Evolutionary conservation across 2,113 vertebrate species (phyloP), one percentile per base, ranked within the genome.

Genomic region (Synchiropus splendidus): DNA sequence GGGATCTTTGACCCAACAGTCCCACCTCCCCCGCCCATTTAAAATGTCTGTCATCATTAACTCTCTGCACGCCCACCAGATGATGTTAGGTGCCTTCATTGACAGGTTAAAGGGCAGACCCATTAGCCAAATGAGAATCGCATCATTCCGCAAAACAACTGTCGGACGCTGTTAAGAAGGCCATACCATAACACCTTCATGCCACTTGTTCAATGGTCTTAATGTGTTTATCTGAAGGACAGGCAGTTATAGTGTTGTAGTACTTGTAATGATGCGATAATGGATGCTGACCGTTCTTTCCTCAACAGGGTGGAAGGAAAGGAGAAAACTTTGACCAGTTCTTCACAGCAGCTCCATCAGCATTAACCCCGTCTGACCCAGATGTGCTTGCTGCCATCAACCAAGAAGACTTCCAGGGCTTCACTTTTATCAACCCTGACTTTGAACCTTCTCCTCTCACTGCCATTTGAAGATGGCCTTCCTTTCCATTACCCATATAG

Each of bases 241-340:
- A n/a, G n/a, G n/a, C 21, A 27, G 4, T 27, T 27, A 8, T 27
- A 27, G 4, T 8, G 21, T 27, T 27, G 21, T 27, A 27, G 21
- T 27, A 27, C 4, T 5, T 5, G 21, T 27, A 8, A 27, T 27
- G 8, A 27, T 27, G 4, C 21, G 8, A 27, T 27, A 27, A 10
- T 31, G 12, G n/a, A n/a, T n/a, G n/a, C n/a, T n/a, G n/a, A n/a
- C 40, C 48, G 33, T 55, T 41, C 12, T 31, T 14, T 17, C 42
- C 18, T 57, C 54, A n/a, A 33, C 70, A 94, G 91, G 89, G 90
- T 31, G 91, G 91, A 9, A 85, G 54, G 47, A 91, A 90, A 36
- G 90, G 87, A 0, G 90, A 92, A 79, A 94, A 94, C 61, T 94
- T 94, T 18, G 91, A 94, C 77, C 86, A 90, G 56, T 94, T 92